A percentile compares a stretch with the other conserved stretches of the same genome.
phyloP scores from a whole-genome alignment of 2,797 vertebrate genomes.

The Babyrousa celebensis region DNA sequence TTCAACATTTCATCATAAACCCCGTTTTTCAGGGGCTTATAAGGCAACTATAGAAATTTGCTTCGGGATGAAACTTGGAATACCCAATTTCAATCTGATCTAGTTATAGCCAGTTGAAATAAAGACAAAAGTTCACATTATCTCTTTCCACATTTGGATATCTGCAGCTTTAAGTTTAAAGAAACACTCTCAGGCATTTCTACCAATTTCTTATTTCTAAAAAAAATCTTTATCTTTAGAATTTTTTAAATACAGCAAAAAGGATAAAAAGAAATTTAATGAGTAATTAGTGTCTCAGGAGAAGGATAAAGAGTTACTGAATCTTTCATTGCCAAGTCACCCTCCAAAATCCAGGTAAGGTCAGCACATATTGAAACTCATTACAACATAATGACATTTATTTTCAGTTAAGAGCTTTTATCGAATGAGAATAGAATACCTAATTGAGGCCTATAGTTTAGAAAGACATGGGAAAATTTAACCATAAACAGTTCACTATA shows the following conservation, averaged over 20 bases:
- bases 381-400: constrained; percentile 78
- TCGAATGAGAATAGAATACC: constrained; percentile 77
- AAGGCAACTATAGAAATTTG: constrained; percentile 84
- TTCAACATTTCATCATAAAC: constrained; percentile 87
- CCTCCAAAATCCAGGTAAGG: constrained; percentile 77
- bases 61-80: constrained; percentile 81
- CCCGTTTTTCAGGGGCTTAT: constrained; percentile 87
- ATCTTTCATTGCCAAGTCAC: constrained; percentile 59
- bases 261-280: constrained; percentile 81
- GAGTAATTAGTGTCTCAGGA: constrained; percentile 78
- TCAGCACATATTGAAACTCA: constrained; percentile 79
- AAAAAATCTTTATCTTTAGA: constrained; percentile 74
- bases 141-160: constrained; percentile 60
- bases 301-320: constrained; percentile 71
- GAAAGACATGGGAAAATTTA: constrained; percentile 51
- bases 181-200: constrained; percentile 57
- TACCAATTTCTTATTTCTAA: constrained; percentile 59
- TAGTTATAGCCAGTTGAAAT: constrained; percentile 69
- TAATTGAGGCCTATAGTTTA: constrained; percentile 47
- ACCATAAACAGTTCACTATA: neutral
- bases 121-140: constrained; percentile 69
- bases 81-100: constrained; percentile 79
- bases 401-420: constrained; percentile 80
- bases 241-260: constrained; percentile 76
- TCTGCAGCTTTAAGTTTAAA: constrained; percentile 70